phyloP scores from a whole-genome alignment of 2,888 invertebrate genomes.

The Chrysotoxum bicinctum region DNA sequence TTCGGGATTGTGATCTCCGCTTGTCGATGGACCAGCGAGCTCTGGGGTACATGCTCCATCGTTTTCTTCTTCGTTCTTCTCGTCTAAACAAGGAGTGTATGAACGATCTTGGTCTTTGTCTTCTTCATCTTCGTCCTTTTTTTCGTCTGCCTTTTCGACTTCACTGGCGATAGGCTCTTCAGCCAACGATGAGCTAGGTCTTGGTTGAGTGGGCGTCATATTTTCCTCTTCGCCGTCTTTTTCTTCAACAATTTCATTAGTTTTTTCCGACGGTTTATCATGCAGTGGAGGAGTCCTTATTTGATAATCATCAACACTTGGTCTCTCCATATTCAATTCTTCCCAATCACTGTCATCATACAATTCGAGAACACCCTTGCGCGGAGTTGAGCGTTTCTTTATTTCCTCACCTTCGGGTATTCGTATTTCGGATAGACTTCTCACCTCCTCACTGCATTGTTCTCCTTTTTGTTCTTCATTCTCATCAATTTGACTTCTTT shows the following conservation, averaged over 20 bases:
- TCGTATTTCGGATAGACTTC: conserved; percentile 71
- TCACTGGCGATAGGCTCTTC: neutral
- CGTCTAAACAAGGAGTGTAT: conserved; percentile 89
- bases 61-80: conserved; percentile 81
- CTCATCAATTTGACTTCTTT: conserved; percentile 65
- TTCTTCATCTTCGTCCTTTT: conserved; percentile 36
- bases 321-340: conserved; percentile 79
- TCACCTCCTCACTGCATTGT: conserved; percentile 68
- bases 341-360: conserved; percentile 84
- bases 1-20: neutral
- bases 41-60: conserved; percentile 62
- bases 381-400: conserved; percentile 75
- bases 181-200: neutral
- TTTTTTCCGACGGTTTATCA: conserved; percentile 44
- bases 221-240: conserved; percentile 39
- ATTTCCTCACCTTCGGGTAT: conserved; percentile 15
- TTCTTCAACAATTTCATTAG: conserved; percentile 76
- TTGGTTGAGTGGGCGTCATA: conserved; percentile 11
- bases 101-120: conserved; percentile 85
- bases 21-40: conserved; percentile 23
- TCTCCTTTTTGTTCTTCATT: conserved; percentile 74
- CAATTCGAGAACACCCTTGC: conserved; percentile 82
- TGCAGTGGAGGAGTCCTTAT: conserved; percentile 26
- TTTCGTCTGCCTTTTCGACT: conserved; percentile 20
- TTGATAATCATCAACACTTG: conserved; percentile 69